Base-by-base conservation (phyloP, 2,113 vertebrate species). In the Charadrius vociferus region DNA sequence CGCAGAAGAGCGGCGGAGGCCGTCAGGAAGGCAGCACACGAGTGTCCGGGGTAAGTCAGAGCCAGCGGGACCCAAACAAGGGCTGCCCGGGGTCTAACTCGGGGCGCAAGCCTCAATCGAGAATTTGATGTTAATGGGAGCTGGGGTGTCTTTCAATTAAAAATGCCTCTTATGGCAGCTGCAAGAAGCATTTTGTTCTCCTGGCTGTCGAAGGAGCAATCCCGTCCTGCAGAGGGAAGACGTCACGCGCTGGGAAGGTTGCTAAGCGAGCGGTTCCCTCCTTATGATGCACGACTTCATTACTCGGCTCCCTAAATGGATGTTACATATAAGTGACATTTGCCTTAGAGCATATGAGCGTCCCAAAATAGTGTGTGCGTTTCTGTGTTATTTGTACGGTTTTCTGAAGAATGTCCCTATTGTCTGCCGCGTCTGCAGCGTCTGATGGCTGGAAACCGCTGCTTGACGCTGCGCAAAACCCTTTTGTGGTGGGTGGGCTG, bases 201-300 rank as follows among this genome's bases (percentile, higher is more conserved):
- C 55, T 6, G 84, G 85, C 81, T 85, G 95, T 59, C 16, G 59
- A 18, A 68, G 79, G 87, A 93, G 90, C 79, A 47, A 65, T 65
- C 75, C 93, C 5, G 14, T 77, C 93, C 85, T 65, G 85, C 90
- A 11, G 78, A 87, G 74, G 39, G 88, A 88, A 81, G 74, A 93
- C 84, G 88, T 93, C 97, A 96, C 5, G 18, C 52, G 2, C 39
- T 2, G 79, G 86, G 53, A 32, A 78, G 96, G 97, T 97, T 97
- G 96, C 97, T 97, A 97, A 92, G 96, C 5, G 47, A 97, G 95
- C 96, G 13, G 50, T 32, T 83, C 95, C 88, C 93, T 94, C 92
- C 93, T 81, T 34, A 53, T 49, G 90, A 88, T 94, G 88, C 95
- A 83, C 43, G 47, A n/a, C 92, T 92, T 77, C 82, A 39, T 94